These are phyloP conservation scores for Mimumesa dahlbomi DNA, from an alignment of 2,888 invertebrate species.

Conservation along the genomic window DNA sequence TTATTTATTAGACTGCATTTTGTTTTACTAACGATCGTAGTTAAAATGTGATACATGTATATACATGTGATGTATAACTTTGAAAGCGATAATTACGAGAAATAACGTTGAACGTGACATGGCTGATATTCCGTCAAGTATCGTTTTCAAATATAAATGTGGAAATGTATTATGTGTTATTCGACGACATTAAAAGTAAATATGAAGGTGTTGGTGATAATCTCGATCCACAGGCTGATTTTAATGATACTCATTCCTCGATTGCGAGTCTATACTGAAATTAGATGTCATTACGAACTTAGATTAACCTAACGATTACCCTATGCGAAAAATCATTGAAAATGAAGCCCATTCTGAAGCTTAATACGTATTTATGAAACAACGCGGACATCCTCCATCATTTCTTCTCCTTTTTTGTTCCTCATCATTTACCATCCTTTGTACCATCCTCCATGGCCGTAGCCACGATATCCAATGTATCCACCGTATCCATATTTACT, in stretches of 20 bases:
- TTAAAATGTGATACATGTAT: constrained; percentile 7
- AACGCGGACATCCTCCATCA: background rate
- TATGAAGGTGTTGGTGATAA: no score
- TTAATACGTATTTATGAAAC: constrained; percentile 23
- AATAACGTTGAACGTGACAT: no score
- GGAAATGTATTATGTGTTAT: no score
- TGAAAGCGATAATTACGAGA: no score
- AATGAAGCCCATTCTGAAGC: background rate
- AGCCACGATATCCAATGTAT: constrained; percentile 29
- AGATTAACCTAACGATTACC: constrained; percentile 1
- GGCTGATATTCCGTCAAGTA: no score
- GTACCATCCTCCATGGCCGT: constrained; percentile 53
- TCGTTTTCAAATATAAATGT: background rate
- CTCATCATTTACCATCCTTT: constrained; percentile 63
- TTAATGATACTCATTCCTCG: constrained; percentile 13
- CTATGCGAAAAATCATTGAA: constrained; percentile 11
- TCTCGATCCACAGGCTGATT: no score
- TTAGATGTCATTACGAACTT: background rate
- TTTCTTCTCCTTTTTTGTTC: background rate
- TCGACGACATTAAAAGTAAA: no score
- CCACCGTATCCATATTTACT: constrained; percentile 41
- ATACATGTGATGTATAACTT: background rate
- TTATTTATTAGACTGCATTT: constrained; percentile 12
- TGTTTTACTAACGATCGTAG: background rate
- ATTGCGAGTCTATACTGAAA: background rate